phyloP scores from a whole-genome alignment of 1,140 invertebrate species.

The Lepidotrigona ventralis region DNA sequence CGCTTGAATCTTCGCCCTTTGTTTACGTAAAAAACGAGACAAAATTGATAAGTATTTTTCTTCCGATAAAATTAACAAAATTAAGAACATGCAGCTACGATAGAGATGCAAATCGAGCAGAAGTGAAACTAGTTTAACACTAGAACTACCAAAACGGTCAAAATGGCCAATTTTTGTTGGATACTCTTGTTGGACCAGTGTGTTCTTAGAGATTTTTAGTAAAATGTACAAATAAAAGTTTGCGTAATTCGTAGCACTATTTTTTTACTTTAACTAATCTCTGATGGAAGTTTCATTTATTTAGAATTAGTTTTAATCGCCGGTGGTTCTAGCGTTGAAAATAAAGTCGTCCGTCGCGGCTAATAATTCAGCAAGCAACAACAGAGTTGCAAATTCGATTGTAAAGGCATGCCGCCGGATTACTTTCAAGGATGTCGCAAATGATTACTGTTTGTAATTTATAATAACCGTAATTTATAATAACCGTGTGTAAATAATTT shows the following conservation, averaged over 20 bases:
- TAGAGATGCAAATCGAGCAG: neutral
- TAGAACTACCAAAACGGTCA: no score
- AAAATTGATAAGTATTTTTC: no score
- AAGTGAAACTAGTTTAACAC: neutral
- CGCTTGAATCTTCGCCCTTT: neutral
- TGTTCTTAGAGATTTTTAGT: no score
- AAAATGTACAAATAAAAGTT: no score
- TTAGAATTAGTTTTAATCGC: no score
- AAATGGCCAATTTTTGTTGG: no score
- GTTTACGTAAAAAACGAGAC: neutral
- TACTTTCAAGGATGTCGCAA: neutral
- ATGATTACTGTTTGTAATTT: neutral
- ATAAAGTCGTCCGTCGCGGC: neutral
- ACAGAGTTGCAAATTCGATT: neutral
- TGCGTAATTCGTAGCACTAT: no score
- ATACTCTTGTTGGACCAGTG: no score
- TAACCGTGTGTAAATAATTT: conserved; percentile 15
- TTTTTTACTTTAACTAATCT: no score
- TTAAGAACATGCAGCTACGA: neutral
- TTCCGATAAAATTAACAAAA: neutral
- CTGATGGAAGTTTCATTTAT: no score
- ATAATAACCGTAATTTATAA: neutral
- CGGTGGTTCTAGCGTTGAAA: no score
- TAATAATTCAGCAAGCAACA: neutral
- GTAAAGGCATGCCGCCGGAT: neutral